These are phyloP conservation scores for Acanthornis magna DNA, from an alignment of 2,797 vertebrate species.

Conservation along the genomic window DNA sequence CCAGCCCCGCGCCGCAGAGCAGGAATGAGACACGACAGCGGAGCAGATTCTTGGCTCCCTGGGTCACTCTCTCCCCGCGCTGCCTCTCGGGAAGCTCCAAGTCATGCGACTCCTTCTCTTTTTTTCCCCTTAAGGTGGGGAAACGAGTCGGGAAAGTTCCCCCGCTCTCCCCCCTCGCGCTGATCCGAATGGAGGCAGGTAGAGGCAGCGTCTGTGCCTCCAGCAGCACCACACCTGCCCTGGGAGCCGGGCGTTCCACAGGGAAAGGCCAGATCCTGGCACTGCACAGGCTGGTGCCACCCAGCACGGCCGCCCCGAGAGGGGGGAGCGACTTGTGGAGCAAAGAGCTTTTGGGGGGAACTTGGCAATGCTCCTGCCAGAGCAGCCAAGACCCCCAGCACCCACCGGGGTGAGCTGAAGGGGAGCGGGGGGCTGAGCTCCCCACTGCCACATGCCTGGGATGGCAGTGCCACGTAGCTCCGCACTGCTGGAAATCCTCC, in stretches of 20 bases:
- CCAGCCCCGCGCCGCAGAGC: background rate
- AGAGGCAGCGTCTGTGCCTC: background rate
- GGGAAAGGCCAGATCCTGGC: background rate
- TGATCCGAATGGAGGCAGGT: background rate
- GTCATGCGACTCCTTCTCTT: background rate
- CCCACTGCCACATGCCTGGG: background rate
- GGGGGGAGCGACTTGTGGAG: background rate
- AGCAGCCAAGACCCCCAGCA: background rate
- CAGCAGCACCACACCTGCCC: background rate
- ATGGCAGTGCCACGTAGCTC: background rate
- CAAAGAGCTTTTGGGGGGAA: background rate
- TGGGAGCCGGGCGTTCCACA: background rate
- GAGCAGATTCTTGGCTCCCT: conserved; percentile 14
- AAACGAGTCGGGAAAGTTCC: background rate
- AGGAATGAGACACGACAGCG: background rate
- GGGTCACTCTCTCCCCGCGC: background rate
- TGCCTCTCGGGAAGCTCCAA: background rate
- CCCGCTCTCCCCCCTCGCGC: background rate
- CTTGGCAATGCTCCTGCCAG: background rate
- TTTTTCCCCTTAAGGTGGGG: background rate
- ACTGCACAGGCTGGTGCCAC: background rate
- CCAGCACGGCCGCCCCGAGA: background rate
- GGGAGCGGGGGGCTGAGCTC: background rate
- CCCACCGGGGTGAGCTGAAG: background rate
- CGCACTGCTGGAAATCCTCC: background rate